A percentile compares a stretch with the other conserved stretches of the same genome.
Conservation (phyloP, 2,888 invertebrate species). For the Dryadula phaetusa region DNA sequence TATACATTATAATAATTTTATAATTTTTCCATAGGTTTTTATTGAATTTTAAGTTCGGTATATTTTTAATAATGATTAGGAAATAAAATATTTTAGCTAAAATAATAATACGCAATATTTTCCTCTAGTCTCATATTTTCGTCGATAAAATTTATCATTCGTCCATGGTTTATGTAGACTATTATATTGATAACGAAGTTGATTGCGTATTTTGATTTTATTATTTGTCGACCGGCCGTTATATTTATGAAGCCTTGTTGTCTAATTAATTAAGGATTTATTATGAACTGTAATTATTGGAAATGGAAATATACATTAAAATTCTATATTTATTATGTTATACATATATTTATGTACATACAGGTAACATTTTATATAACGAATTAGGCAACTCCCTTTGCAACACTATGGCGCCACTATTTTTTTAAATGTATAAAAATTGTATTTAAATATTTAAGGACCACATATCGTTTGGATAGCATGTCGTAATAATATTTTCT, state of each 20-base stretch:
- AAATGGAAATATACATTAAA: background rate
- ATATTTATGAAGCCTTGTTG: constrained; percentile 4
- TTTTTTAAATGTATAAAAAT: no score
- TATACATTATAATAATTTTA: no score
- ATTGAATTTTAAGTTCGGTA: no score
- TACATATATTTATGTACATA: background rate
- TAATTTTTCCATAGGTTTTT: no score
- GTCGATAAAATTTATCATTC: constrained; percentile 41
- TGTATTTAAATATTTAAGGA: no score
- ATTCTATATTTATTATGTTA: background rate
- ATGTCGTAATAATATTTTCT: no score
- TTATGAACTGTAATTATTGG: background rate
- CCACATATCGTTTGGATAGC: no score
- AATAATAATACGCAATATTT: background rate
- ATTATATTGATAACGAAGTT: constrained; percentile 30
- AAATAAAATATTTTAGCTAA: background rate
- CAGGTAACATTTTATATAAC: background rate
- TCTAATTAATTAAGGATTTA: constrained; percentile 2
- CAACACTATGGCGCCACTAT: no score
- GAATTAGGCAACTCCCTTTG: background rate
- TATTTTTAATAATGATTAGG: background rate
- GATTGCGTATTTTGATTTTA: constrained; percentile 34
- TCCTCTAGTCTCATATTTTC: constrained; percentile 20
- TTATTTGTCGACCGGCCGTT: constrained; percentile 22
- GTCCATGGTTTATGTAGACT: constrained; percentile 23